Evolutionary conservation across 2,113 vertebrate species (phyloP).

Genomic region (Sterrhoptilus dennistouni): DNA sequence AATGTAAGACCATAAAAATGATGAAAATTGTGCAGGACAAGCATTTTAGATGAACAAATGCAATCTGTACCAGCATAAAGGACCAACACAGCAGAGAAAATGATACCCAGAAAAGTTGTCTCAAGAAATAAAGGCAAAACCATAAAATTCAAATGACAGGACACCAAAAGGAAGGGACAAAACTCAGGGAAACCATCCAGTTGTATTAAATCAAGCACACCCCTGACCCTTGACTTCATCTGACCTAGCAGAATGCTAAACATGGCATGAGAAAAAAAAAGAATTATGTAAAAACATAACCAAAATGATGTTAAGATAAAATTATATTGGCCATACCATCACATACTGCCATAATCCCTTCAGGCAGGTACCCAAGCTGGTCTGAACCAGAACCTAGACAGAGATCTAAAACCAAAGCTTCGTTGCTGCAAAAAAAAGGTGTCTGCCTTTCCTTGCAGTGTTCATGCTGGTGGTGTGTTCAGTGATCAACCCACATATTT

Average conservation of each 20-base stretch:
- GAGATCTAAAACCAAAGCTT: background rate
- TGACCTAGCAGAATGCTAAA: conserved; percentile 58
- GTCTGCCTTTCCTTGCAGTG: background rate
- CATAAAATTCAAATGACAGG: conserved; percentile 77
- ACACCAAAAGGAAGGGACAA: conserved; percentile 68
- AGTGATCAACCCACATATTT: background rate
- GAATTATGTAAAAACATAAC: conserved; percentile 7
- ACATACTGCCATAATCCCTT: background rate
- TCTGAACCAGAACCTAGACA: background rate
- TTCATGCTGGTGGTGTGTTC: background rate
- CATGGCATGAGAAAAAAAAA: conserved; percentile 10
- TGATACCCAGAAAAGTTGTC: conserved; percentile 32
- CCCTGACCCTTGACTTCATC: conserved; percentile 56
- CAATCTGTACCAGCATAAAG: conserved; percentile 67
- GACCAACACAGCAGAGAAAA: conserved; percentile 45
- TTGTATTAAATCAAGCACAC: conserved; percentile 71
- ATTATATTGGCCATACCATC: background rate
- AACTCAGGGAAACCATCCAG: conserved; percentile 68
- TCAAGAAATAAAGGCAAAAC: conserved; percentile 71
- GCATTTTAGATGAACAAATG: conserved; percentile 72
- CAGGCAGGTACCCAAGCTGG: background rate
- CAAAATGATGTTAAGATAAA: conserved; percentile 16
- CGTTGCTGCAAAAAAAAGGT: background rate
- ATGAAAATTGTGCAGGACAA: conserved; percentile 72
- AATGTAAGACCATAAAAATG: conserved; percentile 72